Percentiles rank a stretch among this genome's conserved stretches.
Evolutionary conservation across 2,888 invertebrate genomes (phyloP).

Genomic region (Xestia sexstrigata): DNA sequence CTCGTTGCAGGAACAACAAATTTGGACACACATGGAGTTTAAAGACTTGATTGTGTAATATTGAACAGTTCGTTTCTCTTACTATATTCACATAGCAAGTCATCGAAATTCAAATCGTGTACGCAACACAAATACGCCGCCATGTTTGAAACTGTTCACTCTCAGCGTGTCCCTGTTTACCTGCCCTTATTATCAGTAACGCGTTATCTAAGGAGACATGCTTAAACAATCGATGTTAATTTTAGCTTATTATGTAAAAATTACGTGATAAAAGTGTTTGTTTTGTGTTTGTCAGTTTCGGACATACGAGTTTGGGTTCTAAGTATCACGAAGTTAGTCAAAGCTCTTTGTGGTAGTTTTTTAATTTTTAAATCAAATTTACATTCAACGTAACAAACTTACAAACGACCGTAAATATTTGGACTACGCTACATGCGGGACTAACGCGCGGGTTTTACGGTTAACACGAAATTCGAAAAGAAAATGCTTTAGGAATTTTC

Average conservation of each 20-base stretch:
- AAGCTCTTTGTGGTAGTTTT: neutral
- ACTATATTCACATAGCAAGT: too few species aligned
- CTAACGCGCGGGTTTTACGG: too few species aligned
- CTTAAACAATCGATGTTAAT: too few species aligned
- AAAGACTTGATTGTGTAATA: neutral
- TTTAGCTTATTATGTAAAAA: conserved; percentile 10
- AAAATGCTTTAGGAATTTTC: too few species aligned
- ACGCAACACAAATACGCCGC: neutral
- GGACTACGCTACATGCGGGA: neutral
- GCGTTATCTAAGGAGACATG: neutral
- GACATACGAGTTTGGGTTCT: conserved; percentile 11
- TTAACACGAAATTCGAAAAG: too few species aligned
- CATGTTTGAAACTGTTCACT: neutral
- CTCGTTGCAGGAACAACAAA: too few species aligned
- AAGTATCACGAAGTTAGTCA: conserved; percentile 4
- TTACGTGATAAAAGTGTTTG: conserved; percentile 23
- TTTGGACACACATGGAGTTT: too few species aligned
- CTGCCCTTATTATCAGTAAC: neutral
- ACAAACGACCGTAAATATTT: conserved; percentile 8
- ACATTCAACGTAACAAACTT: neutral
- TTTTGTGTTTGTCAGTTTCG: conserved; percentile 19
- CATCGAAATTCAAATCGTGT: too few species aligned
- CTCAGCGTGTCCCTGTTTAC: neutral
- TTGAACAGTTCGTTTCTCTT: too few species aligned
- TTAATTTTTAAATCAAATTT: too few species aligned